phyloP scores from a whole-genome alignment of 2,113 vertebrate genomes.

The human (Homo sapiens) region DNA sequence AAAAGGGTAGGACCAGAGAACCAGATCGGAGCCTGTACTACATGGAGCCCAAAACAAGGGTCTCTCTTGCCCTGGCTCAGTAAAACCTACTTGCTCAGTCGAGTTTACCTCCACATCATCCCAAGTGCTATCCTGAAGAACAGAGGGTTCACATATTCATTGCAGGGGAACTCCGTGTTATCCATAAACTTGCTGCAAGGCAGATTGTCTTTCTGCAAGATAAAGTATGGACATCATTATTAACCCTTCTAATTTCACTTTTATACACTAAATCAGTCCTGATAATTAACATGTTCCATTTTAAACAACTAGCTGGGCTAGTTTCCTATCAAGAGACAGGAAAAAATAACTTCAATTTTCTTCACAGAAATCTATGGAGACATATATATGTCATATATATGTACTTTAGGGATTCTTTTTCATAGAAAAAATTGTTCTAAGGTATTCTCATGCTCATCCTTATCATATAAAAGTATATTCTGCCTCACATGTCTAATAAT shows the following conservation, averaged over 20 bases:
- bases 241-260: not conserved
- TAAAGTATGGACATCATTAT: not conserved
- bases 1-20: not conserved
- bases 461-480: not conserved
- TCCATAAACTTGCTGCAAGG: not conserved
- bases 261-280: not conserved
- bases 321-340: conserved; percentile 40
- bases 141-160: not conserved
- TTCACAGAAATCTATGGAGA: not conserved
- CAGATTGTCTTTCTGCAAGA: not conserved
- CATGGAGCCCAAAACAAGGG: not conserved
- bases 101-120: not conserved
- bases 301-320: conserved; percentile 27
- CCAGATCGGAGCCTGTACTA: not conserved
- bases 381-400: not conserved
- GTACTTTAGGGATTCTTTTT: not conserved
- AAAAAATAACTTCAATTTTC: conserved; percentile 32
- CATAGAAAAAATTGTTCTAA: not conserved
- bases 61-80: not conserved
- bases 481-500: not conserved
- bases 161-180: not conserved
- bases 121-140: not conserved
- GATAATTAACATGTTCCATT: conserved; percentile 24
- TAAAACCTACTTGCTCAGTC: not conserved
- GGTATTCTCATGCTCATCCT: not conserved